Percentiles rank a stretch among this genome's conserved stretches.
These are phyloP conservation scores for Andrena chrysosceles DNA, from an alignment of 2,888 invertebrate genomes.

Conservation along the genomic window DNA sequence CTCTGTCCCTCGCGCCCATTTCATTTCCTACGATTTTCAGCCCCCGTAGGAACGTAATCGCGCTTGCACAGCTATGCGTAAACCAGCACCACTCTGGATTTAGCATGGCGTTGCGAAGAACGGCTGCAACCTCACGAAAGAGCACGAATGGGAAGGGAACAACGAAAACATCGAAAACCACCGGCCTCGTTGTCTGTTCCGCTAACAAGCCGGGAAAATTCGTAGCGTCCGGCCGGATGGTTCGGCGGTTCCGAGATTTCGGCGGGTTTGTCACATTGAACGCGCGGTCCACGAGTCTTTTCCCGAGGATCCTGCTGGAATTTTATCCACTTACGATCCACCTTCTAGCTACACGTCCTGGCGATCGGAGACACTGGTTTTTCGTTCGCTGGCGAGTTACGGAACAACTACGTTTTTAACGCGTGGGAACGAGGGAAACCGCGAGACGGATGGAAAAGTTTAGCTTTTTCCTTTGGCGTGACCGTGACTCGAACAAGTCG, in stretches of 20 bases:
- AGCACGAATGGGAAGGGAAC: background rate
- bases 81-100: constrained; percentile 57
- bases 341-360: background rate
- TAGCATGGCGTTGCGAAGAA: constrained; percentile 31
- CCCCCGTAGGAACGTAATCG: constrained; percentile 53
- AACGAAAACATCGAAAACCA: constrained; percentile 50
- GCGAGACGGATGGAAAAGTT: constrained; percentile 11
- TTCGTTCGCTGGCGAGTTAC: constrained; percentile 12
- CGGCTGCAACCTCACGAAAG: constrained; percentile 13
- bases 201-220: constrained; percentile 47
- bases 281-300: background rate
- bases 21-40: constrained; percentile 63
- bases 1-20: constrained; percentile 18
- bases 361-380: constrained; percentile 35
- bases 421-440: constrained; percentile 1
- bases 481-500: constrained; percentile 38
- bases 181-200: constrained; percentile 27
- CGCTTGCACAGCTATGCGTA: constrained; percentile 61
- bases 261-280: constrained; percentile 1
- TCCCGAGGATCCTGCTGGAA: too few relatives aligned
- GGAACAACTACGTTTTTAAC: constrained; percentile 11
- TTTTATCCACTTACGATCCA: background rate
- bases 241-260: constrained; percentile 25
- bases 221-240: constrained; percentile 7
- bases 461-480: constrained; percentile 7